phyloP scores from a whole-genome alignment of 2,888 invertebrate species.

The Ferrisia virgata region DNA sequence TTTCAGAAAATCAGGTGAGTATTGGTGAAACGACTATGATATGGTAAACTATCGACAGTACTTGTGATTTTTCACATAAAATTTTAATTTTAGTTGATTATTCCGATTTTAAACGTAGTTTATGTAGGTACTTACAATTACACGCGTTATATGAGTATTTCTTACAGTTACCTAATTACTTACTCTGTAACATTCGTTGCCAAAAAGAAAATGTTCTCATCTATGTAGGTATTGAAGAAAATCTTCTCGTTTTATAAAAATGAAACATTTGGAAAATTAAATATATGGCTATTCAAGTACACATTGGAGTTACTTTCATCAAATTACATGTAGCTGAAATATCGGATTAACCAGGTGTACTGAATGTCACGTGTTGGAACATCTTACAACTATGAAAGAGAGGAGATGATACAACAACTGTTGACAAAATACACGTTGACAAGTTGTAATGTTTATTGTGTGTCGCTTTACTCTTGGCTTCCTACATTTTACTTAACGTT shows the following conservation, averaged over 20 bases:
- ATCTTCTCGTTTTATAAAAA: background rate
- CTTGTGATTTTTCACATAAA: slow-evolving; percentile 12
- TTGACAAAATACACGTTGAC: slow-evolving; percentile 46
- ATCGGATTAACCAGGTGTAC: slow-evolving; percentile 20
- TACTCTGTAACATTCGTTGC: background rate
- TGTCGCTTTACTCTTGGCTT: slow-evolving; percentile 43
- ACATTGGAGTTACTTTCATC: slow-evolving; percentile 39
- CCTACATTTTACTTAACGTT: slow-evolving; percentile 46
- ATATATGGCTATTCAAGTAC: background rate
- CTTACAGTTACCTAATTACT: background rate
- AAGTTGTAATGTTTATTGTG: slow-evolving; percentile 45
- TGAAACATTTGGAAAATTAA: background rate
- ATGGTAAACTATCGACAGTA: background rate
- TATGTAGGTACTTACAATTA: background rate
- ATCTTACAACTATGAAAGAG: slow-evolving; percentile 42
- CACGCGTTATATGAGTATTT: background rate
- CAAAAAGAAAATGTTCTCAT: background rate
- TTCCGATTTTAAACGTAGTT: slow-evolving; percentile 8
- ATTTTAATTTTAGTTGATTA: background rate
- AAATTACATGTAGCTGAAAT: slow-evolving; percentile 37
- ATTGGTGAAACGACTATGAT: background rate
- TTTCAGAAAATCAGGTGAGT: background rate
- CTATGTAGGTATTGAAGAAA: background rate
- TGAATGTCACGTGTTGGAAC: slow-evolving; percentile 43
- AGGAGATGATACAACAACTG: slow-evolving; percentile 41